phyloP scores from a whole-genome alignment of 2,888 invertebrate genomes.

The Volucella inanis region DNA sequence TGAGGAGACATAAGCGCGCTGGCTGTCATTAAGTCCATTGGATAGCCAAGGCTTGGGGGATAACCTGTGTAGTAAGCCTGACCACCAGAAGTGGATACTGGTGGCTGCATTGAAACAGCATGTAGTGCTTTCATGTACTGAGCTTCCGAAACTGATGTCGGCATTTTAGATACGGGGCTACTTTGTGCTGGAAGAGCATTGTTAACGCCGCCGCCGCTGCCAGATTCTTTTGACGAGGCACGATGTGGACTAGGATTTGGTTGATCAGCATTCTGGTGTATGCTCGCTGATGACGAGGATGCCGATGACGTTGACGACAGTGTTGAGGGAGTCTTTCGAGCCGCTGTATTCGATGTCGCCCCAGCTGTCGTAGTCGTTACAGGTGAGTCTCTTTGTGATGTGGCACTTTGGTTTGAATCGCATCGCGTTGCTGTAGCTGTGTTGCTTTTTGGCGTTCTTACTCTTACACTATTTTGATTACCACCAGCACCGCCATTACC shows the following conservation, averaged over 20 bases:
- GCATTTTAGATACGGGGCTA: constrained; percentile 76
- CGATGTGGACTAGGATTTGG: constrained; percentile 79
- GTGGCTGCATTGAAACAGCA: constrained; percentile 77
- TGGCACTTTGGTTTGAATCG: constrained; percentile 90
- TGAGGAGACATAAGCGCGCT: constrained; percentile 90
- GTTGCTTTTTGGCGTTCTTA: constrained; percentile 80
- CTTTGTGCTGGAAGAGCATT: constrained; percentile 76
- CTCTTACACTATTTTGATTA: constrained; percentile 75
- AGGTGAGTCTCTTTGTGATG: constrained; percentile 83
- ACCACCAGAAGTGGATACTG: constrained; percentile 56
- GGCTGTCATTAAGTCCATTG: constrained; percentile 89
- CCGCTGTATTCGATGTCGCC: constrained; percentile 71
- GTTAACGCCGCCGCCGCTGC: constrained; percentile 75
- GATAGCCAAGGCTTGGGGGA: constrained; percentile 87
- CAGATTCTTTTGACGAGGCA: constrained; percentile 81
- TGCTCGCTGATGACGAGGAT: constrained; percentile 66
- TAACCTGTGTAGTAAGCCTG: constrained; percentile 86
- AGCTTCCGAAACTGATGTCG: constrained; percentile 81
- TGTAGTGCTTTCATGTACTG: constrained; percentile 82
- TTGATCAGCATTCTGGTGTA: constrained; percentile 71
- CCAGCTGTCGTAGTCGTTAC: constrained; percentile 72
- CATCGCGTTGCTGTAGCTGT: constrained; percentile 84
- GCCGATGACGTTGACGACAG: constrained; percentile 75
- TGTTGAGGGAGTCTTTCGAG: constrained; percentile 78
- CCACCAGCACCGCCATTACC: constrained; percentile 52